These are phyloP conservation scores for Forpus xanthops DNA, from an alignment of 2,797 vertebrate genomes.

Conservation along the genomic window DNA sequence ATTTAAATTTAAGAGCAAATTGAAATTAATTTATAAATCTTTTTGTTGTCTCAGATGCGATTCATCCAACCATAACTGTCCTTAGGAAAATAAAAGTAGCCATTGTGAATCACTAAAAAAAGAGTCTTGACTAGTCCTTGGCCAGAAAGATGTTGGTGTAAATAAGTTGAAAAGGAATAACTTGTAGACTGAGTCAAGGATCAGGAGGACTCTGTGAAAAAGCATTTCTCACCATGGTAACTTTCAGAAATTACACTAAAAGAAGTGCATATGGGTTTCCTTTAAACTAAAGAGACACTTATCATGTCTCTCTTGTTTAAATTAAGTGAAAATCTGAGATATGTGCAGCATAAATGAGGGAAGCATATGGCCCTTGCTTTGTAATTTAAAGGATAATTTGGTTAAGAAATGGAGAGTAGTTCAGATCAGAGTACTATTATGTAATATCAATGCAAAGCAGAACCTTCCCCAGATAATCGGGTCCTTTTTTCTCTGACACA, in stretches of 20 bases:
- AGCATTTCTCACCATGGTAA: neutral
- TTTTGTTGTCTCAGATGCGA: neutral
- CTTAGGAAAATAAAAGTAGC: neutral
- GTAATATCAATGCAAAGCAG: conserved; percentile 65
- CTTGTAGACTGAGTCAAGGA: neutral
- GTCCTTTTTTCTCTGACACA: neutral
- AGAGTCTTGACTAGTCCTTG: neutral
- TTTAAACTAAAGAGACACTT: conserved; percentile 58
- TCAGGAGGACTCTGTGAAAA: neutral
- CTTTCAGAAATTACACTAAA: conserved; percentile 25
- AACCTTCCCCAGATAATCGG: conserved; percentile 39
- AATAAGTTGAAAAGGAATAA: neutral
- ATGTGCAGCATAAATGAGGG: conserved; percentile 50
- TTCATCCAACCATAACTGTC: neutral
- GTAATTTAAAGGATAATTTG: conserved; percentile 71
- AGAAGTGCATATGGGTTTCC: conserved; percentile 1
- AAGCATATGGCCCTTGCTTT: conserved; percentile 64
- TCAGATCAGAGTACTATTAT: conserved; percentile 46
- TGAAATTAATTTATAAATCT: neutral
- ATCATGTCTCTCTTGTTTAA: conserved; percentile 60
- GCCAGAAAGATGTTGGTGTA: neutral
- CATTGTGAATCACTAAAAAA: neutral
- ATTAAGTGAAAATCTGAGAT: conserved; percentile 67
- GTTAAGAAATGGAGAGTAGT: conserved; percentile 62
- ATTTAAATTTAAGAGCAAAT: neutral